Base-by-base conservation (phyloP, 2,113 vertebrate genomes). In the Trogon melanurus region DNA sequence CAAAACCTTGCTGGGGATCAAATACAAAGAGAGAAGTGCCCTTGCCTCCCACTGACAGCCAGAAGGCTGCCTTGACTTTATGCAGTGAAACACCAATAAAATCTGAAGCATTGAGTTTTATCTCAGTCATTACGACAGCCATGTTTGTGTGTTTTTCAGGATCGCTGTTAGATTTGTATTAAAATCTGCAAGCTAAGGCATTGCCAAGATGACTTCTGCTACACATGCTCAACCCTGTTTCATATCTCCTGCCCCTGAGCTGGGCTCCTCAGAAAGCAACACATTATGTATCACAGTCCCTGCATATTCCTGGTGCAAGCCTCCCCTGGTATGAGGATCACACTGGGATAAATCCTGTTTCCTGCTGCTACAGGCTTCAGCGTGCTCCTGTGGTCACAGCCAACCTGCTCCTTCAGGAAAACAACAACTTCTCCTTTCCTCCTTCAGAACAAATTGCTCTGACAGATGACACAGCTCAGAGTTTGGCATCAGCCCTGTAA, bases 381-480 rank as follows among this genome's bases (percentile, higher is more conserved):
- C 10, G 29, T 21, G n/a, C 65, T 91, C 48, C 70, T 80, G 45
- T 21, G 66, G 41, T 56, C 81, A 79, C 29, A 57, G 79, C 61
- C 61, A 72, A 44, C 36, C n/a, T 0, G 0, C 44, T 95, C 72
- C 65, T 87, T 78, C 69, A 70, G 76, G 57, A 91, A 89, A 94
- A 85, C 65, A 94, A 85, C 65, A 69, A 54, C 53, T 60, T 29
- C 67, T 81, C 48, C 82, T 94, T 90, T 65, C 36, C 67, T 79
- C 21, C 62, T 75, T 27, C 50, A 70, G 85, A 73, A 79, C 85
- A 85, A 91, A 89, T 58, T 76, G 62, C 74, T 93, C 85, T 69
- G 75, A 82, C 54, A 88, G 88, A 88, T 75, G 84, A 89, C 78
- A 82, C 27, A 79, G 80, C 78, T 89, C 73, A 6, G 16, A 74